Percentiles rank a stretch among this genome's conserved stretches.
Conservation (phyloP, 2,797 vertebrate species). For the Leucoraja ocellata region DNA sequence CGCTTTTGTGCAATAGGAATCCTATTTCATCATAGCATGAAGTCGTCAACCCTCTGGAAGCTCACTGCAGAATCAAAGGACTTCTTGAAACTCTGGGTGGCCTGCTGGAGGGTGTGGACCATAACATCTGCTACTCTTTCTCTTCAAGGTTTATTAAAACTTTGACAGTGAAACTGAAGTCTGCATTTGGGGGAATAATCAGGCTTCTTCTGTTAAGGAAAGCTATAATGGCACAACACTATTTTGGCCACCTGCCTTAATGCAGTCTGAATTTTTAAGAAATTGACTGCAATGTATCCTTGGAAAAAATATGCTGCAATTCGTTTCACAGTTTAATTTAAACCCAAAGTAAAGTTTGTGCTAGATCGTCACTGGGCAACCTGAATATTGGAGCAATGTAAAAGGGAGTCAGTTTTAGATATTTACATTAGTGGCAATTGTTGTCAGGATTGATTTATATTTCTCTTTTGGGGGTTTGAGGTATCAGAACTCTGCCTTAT, state of each 20-base stretch:
- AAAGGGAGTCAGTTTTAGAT: not conserved
- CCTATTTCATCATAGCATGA: not conserved
- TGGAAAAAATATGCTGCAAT: not conserved
- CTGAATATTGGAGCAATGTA: not conserved
- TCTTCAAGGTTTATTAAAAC: constrained; percentile 27
- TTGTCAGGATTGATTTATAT: not conserved
- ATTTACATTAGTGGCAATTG: not conserved
- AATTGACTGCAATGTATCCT: not conserved
- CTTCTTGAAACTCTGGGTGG: constrained; percentile 32
- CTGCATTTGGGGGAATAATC: constrained; percentile 15
- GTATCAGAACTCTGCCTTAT: not conserved
- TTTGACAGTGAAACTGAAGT: constrained; percentile 36
- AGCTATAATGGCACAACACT: not conserved
- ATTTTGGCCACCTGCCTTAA: constrained; percentile 1
- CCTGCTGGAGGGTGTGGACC: constrained; percentile 33
- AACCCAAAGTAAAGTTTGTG: not conserved
- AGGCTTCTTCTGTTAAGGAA: constrained; percentile 15
- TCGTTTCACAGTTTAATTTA: not conserved
- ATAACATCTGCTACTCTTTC: constrained; percentile 36
- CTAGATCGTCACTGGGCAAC: not conserved
- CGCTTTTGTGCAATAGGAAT: not conserved
- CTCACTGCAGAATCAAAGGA: constrained; percentile 10
- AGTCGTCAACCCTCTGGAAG: constrained; percentile 21
- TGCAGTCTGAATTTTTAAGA: not conserved
- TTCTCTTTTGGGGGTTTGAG: not conserved